Percentiles rank a stretch among this genome's conserved stretches.
Conservation (phyloP, 2,113 vertebrate genomes). For the Nesospiza acunhae region DNA sequence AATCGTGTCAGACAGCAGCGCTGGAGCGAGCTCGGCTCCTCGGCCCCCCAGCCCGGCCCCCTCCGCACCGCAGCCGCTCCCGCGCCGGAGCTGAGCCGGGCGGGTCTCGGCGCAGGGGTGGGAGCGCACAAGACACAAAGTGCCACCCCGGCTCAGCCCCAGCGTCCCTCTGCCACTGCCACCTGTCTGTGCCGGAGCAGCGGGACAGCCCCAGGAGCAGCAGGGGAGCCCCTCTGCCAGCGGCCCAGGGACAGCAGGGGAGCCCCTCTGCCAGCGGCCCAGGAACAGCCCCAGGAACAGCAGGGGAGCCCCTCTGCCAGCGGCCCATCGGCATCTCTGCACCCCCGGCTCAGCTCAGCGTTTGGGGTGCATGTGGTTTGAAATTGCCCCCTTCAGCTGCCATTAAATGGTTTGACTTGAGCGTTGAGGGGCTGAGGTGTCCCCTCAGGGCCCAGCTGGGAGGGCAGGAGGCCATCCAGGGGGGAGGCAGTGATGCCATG, state of each 20-base stretch:
- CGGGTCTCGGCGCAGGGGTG: accelerated
- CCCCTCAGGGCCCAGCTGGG: accelerated
- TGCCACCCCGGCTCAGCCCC: too few species aligned
- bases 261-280: neutral
- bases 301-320: neutral
- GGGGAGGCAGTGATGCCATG: accelerated
- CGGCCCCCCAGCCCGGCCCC: neutral
- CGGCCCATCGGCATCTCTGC: accelerated
- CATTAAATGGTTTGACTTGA: neutral
- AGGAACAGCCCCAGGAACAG: neutral
- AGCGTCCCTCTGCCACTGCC: neutral
- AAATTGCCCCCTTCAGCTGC: accelerated
- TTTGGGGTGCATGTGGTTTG: neutral
- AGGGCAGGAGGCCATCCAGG: neutral
- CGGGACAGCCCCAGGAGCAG: neutral
- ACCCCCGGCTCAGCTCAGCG: accelerated
- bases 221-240: neutral
- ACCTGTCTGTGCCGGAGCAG: neutral
- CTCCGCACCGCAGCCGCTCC: neutral
- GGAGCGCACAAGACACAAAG: too few species aligned
- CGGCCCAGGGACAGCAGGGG: neutral
- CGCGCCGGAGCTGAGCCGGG: neutral
- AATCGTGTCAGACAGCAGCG: conserved; percentile 9
- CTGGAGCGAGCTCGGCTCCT: neutral
- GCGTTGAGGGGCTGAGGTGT: neutral